Conservation (phyloP, 2,888 invertebrate genomes). For the Nemotelus pantherinus region DNA sequence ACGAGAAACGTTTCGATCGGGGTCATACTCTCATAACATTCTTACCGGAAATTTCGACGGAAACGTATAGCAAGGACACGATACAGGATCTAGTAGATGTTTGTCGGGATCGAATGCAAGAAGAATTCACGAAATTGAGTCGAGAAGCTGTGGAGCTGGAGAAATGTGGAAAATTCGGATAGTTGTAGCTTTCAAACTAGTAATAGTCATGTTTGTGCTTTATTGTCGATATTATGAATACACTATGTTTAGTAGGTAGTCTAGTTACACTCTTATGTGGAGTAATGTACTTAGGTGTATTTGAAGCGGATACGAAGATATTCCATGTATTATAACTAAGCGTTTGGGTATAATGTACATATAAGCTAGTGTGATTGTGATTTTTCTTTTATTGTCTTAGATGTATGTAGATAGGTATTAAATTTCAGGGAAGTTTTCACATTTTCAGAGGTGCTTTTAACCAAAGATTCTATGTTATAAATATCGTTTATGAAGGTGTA, state of each 20-base stretch:
- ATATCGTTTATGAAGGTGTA: too few relatives aligned
- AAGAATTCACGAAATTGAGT: constrained; percentile 68
- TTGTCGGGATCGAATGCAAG: constrained; percentile 74
- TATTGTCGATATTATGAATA: constrained; percentile 9
- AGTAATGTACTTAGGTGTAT: constrained; percentile 12
- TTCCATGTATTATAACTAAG: too few relatives aligned
- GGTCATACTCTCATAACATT: constrained; percentile 78
- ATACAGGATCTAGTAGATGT: constrained; percentile 73
- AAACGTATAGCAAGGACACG: constrained; percentile 71
- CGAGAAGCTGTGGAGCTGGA: constrained; percentile 58
- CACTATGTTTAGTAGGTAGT: constrained; percentile 3
- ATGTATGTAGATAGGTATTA: too few relatives aligned
- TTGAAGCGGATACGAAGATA: too few relatives aligned
- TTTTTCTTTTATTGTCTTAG: too few relatives aligned
- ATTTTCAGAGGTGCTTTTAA: too few relatives aligned
- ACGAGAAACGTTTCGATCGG: constrained; percentile 73
- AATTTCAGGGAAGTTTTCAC: too few relatives aligned
- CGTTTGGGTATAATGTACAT: too few relatives aligned
- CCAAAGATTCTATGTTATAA: too few relatives aligned
- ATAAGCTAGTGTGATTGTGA: too few relatives aligned
- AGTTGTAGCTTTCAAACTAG: not conserved
- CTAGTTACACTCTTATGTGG: not conserved
- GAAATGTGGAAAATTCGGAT: constrained; percentile 30
- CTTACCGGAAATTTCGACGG: constrained; percentile 77
- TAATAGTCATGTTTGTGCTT: not conserved